Conservation (phyloP, 1,140 invertebrate species). For the Melanaphis sacchari region DNA sequence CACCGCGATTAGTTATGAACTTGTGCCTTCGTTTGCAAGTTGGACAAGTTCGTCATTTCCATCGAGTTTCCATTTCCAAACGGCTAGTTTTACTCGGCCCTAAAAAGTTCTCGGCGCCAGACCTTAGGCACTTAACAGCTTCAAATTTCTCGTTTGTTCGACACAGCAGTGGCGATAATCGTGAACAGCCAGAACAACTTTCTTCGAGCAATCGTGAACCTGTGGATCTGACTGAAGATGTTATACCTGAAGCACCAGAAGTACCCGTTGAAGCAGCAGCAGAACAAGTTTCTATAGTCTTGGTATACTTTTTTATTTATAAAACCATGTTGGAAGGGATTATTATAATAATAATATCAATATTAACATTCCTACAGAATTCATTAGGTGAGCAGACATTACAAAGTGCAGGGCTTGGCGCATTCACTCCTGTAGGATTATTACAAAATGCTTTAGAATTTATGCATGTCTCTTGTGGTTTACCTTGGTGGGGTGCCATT, state of each 20-base stretch:
- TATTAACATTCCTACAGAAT: conserved; percentile 49
- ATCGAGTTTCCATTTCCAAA: neutral
- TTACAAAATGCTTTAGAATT: conserved; percentile 82
- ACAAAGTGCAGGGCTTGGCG: conserved; percentile 79
- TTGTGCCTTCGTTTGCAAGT: neutral
- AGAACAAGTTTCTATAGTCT: neutral
- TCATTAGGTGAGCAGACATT: conserved; percentile 76
- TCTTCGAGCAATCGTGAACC: neutral
- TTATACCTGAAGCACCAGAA: conserved; percentile 43
- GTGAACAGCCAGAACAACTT: neutral
- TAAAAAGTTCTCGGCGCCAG: neutral
- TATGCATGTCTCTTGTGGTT: conserved; percentile 75
- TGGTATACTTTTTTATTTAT: neutral
- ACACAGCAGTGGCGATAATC: neutral
- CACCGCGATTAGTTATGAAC: neutral
- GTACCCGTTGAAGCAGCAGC: neutral
- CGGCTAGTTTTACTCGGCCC: neutral
- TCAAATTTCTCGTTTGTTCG: conserved; percentile 5
- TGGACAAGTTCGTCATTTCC: neutral
- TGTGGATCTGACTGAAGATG: neutral
- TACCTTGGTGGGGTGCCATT: conserved; percentile 93
- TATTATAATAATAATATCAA: neutral
- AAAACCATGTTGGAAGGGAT: neutral
- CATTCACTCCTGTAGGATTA: conserved; percentile 78
- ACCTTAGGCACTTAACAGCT: neutral